Percentiles rank a stretch among this genome's conserved stretches.
Conservation (phyloP, 1,140 invertebrate genomes). For the Euwallacea fornicatus region DNA sequence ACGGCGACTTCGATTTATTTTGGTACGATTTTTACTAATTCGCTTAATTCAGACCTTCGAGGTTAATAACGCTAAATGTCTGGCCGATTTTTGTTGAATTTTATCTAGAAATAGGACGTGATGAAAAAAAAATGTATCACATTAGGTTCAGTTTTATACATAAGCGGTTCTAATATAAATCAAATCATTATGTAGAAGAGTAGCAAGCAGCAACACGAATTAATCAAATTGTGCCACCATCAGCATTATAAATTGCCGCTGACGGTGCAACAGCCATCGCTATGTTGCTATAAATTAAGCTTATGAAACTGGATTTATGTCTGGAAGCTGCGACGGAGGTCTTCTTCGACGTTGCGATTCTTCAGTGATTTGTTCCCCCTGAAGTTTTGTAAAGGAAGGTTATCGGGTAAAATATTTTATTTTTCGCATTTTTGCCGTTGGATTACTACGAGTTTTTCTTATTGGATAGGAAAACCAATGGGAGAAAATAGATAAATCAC, state of each 20-base stretch:
- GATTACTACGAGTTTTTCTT: too few relatives aligned
- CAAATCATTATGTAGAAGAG: slow-evolving; percentile 2
- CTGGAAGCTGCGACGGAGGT: slow-evolving; percentile 6
- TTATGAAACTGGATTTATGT: slow-evolving; percentile 19
- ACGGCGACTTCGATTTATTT: slow-evolving; percentile 4
- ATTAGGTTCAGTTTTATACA: neutral
- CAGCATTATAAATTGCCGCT: slow-evolving; percentile 18
- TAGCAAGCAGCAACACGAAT: neutral
- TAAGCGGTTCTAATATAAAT: neutral
- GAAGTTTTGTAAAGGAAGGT: too few relatives aligned
- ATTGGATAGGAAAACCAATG: too few relatives aligned
- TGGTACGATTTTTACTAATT: slow-evolving; percentile 4
- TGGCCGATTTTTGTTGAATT: neutral
- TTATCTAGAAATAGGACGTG: neutral
- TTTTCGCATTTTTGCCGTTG: too few relatives aligned
- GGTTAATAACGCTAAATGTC: slow-evolving; percentile 6
- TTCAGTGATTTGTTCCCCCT: neutral
- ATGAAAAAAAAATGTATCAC: neutral
- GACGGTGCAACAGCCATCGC: slow-evolving; percentile 13
- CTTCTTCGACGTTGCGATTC: neutral
- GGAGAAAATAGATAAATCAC: too few relatives aligned
- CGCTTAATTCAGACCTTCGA: neutral
- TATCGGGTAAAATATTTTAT: too few relatives aligned
- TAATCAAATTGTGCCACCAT: slow-evolving; percentile 20
- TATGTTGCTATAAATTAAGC: slow-evolving; percentile 19